A percentile compares a stretch with the other conserved stretches of the same genome.
These are phyloP conservation scores for Caenorhabditis angaria DNA, from an alignment of 2,888 invertebrate genomes.

Conservation along the genomic window DNA sequence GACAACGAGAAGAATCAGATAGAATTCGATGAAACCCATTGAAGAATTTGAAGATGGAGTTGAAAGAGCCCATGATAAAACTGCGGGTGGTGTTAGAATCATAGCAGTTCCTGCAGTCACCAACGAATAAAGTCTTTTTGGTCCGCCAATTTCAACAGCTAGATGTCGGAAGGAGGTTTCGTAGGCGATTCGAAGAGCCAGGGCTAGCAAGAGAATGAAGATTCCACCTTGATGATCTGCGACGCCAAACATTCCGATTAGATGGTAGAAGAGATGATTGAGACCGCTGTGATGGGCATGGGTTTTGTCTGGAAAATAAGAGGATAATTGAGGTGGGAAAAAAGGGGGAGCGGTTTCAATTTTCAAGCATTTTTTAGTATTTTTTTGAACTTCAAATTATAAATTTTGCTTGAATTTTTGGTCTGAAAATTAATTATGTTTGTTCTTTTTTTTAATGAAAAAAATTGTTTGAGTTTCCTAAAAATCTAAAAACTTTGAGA, in stretches of 20 bases:
- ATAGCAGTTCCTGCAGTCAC: slow-evolving; percentile 71
- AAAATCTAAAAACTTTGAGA: too few species aligned
- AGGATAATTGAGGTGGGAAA: too few species aligned
- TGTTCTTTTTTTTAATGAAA: too few species aligned
- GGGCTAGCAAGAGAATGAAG: slow-evolving; percentile 74
- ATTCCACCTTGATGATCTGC: slow-evolving; percentile 77
- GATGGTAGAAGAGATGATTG: slow-evolving; percentile 75
- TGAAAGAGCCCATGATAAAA: slow-evolving; percentile 72
- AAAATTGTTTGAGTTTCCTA: too few species aligned
- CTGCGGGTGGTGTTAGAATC: slow-evolving; percentile 74
- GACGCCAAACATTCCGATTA: slow-evolving; percentile 75
- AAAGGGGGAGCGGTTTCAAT: slow-evolving; percentile 19
- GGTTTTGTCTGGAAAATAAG: slow-evolving; percentile 71
- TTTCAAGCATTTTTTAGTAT: not conserved
- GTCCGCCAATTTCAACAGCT: slow-evolving; percentile 76
- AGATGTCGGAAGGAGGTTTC: slow-evolving; percentile 72
- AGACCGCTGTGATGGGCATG: slow-evolving; percentile 74
- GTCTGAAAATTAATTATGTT: too few species aligned
- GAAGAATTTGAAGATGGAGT: slow-evolving; percentile 13
- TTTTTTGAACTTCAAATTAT: slow-evolving; percentile 7
- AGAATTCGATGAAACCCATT: slow-evolving; percentile 26
- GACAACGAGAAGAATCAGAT: slow-evolving; percentile 67
- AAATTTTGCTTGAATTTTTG: too few species aligned
- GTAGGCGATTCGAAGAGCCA: slow-evolving; percentile 74
- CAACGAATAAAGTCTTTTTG: slow-evolving; percentile 74